A percentile compares a stretch with the other conserved stretches of the same genome.
Evolutionary conservation across 2,888 invertebrate genomes (phyloP).

Genomic region (Macaria liturata): DNA sequence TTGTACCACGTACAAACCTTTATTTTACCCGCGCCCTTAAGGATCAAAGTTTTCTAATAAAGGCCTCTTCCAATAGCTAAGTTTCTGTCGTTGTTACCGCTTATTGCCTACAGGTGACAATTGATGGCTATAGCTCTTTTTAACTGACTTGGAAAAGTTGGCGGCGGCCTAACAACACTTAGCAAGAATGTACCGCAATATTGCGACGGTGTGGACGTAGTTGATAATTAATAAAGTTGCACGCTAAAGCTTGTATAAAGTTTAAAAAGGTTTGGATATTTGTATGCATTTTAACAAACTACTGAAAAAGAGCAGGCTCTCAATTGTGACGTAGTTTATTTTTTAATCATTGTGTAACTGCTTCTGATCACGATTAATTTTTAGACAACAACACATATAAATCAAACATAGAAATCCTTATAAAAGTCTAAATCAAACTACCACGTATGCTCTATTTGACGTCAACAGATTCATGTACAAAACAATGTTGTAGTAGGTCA

Average conservation of each 20-base stretch:
- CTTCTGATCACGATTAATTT: no score
- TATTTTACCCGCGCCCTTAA: conserved; percentile 68
- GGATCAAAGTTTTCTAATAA: conserved; percentile 81
- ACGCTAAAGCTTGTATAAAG: neutral
- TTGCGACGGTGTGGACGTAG: conserved; percentile 25
- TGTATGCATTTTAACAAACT: no score
- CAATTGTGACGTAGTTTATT: no score
- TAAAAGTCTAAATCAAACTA: no score
- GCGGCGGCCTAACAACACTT: conserved; percentile 40
- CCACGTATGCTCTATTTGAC: no score
- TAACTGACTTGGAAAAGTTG: conserved; percentile 65
- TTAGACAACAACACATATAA: no score
- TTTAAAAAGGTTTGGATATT: no score
- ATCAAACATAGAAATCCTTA: no score
- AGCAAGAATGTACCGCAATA: conserved; percentile 39
- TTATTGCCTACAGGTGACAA: conserved; percentile 80
- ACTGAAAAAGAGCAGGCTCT: no score
- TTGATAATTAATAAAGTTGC: conserved; percentile 23
- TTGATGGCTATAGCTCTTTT: conserved; percentile 77
- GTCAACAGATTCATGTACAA: neutral
- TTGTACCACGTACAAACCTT: conserved; percentile 75
- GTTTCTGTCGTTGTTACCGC: conserved; percentile 57
- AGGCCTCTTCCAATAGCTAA: conserved; percentile 69
- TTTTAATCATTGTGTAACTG: no score
- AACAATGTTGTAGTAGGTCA: neutral